Conservation (phyloP, 2,888 invertebrate genomes). For the Eurytoma adleriae region DNA sequence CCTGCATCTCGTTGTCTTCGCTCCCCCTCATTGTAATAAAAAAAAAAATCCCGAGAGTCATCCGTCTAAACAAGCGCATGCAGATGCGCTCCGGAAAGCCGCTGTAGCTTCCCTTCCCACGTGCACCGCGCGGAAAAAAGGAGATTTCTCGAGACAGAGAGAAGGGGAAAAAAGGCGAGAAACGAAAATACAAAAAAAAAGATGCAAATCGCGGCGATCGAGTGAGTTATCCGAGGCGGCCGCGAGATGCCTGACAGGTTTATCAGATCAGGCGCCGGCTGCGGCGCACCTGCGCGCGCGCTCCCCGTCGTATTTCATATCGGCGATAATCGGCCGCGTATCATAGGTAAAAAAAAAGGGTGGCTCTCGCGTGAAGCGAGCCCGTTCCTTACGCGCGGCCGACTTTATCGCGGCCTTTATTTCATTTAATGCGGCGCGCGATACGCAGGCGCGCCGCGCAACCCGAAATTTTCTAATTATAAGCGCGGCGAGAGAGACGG, state of each 20-base stretch:
- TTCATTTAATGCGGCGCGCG: not conserved
- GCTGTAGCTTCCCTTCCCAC: not conserved
- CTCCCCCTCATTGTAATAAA: not conserved
- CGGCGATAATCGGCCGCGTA: constrained; percentile 12
- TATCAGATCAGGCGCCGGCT: constrained; percentile 65
- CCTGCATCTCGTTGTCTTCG: not conserved
- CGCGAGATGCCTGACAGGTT: constrained; percentile 70
- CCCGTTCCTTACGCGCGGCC: constrained; percentile 22
- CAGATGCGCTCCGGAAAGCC: not conserved
- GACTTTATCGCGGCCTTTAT: not conserved
- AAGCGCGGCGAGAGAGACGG: not conserved
- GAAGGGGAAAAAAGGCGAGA: too few relatives aligned
- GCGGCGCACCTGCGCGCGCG: constrained; percentile 28
- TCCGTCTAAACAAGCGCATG: constrained; percentile 23
- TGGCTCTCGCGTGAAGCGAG: constrained; percentile 28
- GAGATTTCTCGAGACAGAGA: too few relatives aligned
- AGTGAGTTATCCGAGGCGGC: constrained; percentile 68
- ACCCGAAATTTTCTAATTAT: constrained; percentile 55
- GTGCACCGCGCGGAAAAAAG: too few relatives aligned
- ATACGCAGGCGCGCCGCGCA: not conserved
- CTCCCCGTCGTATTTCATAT: constrained; percentile 28
- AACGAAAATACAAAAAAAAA: not conserved
- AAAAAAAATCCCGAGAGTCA: constrained; percentile 36
- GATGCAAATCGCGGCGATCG: constrained; percentile 46
- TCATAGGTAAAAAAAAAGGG: not conserved